Base-by-base conservation (phyloP, 2,113 vertebrate genomes). In the Melospiza georgiana region DNA sequence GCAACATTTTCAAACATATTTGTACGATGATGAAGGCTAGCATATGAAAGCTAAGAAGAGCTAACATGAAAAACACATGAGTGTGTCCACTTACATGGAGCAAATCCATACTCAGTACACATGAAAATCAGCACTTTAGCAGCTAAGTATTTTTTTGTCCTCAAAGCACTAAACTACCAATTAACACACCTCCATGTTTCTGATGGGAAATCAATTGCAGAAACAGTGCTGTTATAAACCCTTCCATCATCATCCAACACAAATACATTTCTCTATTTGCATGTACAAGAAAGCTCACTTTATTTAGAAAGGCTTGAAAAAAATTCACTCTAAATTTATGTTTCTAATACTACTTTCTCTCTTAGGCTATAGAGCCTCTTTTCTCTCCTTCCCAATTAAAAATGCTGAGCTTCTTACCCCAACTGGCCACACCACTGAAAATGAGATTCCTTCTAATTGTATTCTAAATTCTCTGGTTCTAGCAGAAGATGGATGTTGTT, bases 1-100 rank as follows among this genome's bases (percentile, higher is more conserved):
- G 69, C 87, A 77, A 86, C 58, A 52, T 95, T 93, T 94, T 59
- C 24, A 91, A 89, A 80, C 33, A 69, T 72, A 95, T 89, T 95
- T 93, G 55, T 77, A 83, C 69, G 77, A 87, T 73, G 75, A 94
- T 44, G 87, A 74, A 92, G 30, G 52, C 55, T 48, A 67, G 12
- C 39, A 41, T 41, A 41, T 41, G 39, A 41, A 41, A 41, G 39
- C 39, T 41, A 41, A 13, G 39, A 41, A 41, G 55, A 72, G 20
- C 28, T 86, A 27, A 75, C 87, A 84, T 57, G 78, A 95, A 87
- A 92, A 94, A 68, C 92, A 82, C 12, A 67, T 68, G 83, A 33
- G 7, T 22, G 24, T 15, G 12, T 20, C 37, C 46, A 27, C 58
- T 73, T 52, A 35, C 33, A 55, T 13, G 14, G 33, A 74, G 16